A percentile compares a stretch with the other conserved stretches of the same genome.
Evolutionary conservation across 2,888 invertebrate genomes (phyloP).

Genomic region (Aphidius colemani): DNA sequence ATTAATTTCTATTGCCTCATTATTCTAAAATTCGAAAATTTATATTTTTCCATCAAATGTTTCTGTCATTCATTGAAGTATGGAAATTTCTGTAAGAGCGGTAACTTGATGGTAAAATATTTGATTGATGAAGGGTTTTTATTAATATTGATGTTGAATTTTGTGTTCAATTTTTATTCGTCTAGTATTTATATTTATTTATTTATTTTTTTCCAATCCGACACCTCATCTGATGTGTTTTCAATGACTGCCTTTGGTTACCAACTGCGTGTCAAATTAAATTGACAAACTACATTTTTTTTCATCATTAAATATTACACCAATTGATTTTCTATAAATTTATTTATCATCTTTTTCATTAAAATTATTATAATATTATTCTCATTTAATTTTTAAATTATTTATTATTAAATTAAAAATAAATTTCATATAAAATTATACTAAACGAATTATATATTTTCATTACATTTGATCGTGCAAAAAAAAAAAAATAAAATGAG

Average conservation of each 20-base stretch:
- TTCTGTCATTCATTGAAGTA: background rate
- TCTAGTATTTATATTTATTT: slow-evolving; percentile 8
- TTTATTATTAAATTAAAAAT: background rate
- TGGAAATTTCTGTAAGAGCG: background rate
- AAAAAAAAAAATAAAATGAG: background rate
- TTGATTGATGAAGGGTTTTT: slow-evolving; percentile 39
- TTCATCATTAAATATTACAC: too few relatives aligned
- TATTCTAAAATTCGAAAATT: background rate
- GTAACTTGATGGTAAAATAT: slow-evolving; percentile 1
- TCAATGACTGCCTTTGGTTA: too few relatives aligned
- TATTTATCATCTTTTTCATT: too few relatives aligned
- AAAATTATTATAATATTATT: too few relatives aligned
- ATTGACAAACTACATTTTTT: slow-evolving; percentile 38
- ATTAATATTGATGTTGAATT: slow-evolving; percentile 41
- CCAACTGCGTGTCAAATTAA: slow-evolving; percentile 45
- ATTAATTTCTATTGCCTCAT: too few relatives aligned
- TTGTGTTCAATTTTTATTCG: background rate
- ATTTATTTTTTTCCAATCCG: background rate
- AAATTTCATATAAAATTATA: background rate
- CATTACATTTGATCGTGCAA: background rate
- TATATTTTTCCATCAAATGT: background rate
- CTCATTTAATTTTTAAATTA: too few relatives aligned
- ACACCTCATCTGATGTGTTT: too few relatives aligned
- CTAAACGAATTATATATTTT: too few relatives aligned
- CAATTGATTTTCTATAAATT: too few relatives aligned